Conservation (phyloP, 2,113 vertebrate genomes). For the Numida meleagris region DNA sequence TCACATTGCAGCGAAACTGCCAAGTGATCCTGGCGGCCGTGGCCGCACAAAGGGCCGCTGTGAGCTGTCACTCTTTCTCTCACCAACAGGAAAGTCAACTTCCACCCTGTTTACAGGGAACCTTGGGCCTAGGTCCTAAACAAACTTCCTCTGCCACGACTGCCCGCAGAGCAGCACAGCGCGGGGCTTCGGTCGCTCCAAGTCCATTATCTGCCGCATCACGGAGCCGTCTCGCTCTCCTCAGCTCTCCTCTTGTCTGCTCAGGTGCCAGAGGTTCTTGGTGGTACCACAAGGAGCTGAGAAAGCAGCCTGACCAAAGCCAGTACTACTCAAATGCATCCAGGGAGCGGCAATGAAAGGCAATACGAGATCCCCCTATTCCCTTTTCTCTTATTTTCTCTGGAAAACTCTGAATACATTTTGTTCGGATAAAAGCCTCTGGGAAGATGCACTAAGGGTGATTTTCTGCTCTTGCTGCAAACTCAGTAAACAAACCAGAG, state of each 20-base stretch:
- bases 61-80: constrained; percentile 67
- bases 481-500: neutral
- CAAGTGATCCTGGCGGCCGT: constrained; percentile 33
- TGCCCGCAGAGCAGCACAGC: constrained; percentile 55
- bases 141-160: constrained; percentile 76
- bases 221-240: neutral
- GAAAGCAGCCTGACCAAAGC: neutral
- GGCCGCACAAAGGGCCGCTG: constrained; percentile 47
- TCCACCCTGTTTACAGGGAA: constrained; percentile 72
- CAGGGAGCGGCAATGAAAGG: neutral
- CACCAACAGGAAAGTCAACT: constrained; percentile 72
- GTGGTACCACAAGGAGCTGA: neutral
- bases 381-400: neutral
- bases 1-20: constrained; percentile 10
- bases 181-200: constrained; percentile 1
- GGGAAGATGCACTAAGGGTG: neutral
- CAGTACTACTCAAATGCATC: neutral
- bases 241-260: neutral
- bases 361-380: neutral
- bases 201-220: constrained; percentile 21
- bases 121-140: constrained; percentile 71
- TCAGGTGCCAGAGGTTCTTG: neutral
- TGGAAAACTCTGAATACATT: neutral
- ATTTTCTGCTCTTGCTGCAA: neutral
- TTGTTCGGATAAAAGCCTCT: neutral